These are phyloP conservation scores for Acanthisitta chloris DNA, from an alignment of 2,113 vertebrate species.

Conservation along the genomic window DNA sequence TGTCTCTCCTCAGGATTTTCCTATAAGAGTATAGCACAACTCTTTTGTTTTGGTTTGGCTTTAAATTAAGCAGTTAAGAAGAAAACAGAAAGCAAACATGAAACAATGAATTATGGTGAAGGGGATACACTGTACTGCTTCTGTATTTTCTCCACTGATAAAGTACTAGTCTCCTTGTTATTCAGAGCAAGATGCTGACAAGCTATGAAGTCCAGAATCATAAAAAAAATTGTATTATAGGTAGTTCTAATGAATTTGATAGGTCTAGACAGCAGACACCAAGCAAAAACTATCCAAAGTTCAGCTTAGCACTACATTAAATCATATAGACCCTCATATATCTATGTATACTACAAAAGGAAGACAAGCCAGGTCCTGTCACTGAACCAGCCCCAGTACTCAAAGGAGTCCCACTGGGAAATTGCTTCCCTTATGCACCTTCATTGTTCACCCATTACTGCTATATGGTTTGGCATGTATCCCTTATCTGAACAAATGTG, in stretches of 20 bases:
- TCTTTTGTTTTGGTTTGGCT: neutral
- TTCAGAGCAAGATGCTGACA: neutral
- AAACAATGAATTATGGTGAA: neutral
- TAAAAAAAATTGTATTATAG: neutral
- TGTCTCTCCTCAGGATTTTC: neutral
- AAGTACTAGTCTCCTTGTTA: neutral
- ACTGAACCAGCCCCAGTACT: neutral
- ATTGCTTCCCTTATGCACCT: neutral
- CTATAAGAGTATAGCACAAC: neutral
- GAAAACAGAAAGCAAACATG: neutral
- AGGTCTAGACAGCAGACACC: neutral
- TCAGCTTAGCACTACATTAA: neutral
- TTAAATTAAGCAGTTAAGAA: neutral
- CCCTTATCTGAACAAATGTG: neutral
- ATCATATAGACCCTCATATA: neutral
- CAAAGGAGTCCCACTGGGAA: neutral
- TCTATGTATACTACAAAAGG: neutral
- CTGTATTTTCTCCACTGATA: neutral
- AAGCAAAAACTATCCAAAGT: neutral
- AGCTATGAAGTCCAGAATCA: neutral
- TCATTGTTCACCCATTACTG: neutral
- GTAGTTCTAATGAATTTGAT: neutral
- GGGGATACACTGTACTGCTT: rapidly evolving
- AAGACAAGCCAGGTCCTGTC: neutral
- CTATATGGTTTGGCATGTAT: rapidly evolving